These are phyloP conservation scores for Nephrotoma guestfalica DNA, from an alignment of 2,888 invertebrate species.

Conservation along the genomic window DNA sequence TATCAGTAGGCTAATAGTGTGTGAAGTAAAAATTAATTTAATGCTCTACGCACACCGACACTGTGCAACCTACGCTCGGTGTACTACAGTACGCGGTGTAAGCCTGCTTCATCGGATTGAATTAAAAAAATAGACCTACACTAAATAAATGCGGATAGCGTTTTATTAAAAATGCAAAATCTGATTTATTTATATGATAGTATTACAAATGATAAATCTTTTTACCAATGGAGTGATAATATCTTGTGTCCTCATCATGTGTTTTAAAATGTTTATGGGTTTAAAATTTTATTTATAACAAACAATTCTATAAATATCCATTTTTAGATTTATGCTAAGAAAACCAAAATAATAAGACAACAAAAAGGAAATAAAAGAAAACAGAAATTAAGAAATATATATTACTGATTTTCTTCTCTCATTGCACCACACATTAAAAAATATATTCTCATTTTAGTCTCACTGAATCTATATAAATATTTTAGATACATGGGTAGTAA, in stretches of 20 bases:
- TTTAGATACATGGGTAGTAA: background rate
- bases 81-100: too few relatives aligned
- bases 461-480: background rate
- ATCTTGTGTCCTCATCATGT: background rate
- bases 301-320: background rate
- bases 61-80: too few relatives aligned
- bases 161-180: too few relatives aligned
- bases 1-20: too few relatives aligned
- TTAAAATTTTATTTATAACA: background rate
- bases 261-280: background rate
- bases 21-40: too few relatives aligned
- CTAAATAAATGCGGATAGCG: too few relatives aligned
- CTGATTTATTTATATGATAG: too few relatives aligned
- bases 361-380: background rate
- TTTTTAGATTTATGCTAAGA: background rate
- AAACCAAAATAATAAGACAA: background rate
- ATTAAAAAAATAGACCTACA: too few relatives aligned
- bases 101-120: too few relatives aligned
- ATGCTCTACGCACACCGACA: too few relatives aligned
- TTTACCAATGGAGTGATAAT: background rate
- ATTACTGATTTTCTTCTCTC: background rate
- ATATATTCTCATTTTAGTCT: background rate
- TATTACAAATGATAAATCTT: background rate
- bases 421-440: background rate
- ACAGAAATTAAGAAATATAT: background rate